Evolutionary conservation across 37 sponge, comb jelly and placozoan genomes (phyloP).

Genomic region (Oscarella lobularis): DNA sequence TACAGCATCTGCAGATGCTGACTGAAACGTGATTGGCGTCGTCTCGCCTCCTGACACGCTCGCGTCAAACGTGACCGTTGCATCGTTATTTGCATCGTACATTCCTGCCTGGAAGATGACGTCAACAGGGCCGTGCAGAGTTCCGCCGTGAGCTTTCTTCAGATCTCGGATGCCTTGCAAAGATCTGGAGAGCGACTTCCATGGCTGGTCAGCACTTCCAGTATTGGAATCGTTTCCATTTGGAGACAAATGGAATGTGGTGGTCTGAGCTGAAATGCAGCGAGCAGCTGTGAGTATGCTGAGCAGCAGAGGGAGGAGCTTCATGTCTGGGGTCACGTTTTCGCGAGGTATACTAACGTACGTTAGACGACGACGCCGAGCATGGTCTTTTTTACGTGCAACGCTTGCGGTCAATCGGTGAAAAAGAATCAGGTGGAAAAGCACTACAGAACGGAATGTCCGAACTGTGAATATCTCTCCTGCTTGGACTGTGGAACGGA

Average conservation of each 20-base stretch:
- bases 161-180: not conserved
- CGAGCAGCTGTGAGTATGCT: not conserved
- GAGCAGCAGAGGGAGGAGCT: not conserved
- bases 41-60: not conserved
- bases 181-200: not conserved
- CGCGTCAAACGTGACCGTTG: not conserved
- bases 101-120: not conserved
- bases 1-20: no score
- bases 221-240: not conserved
- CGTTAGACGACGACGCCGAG: no score
- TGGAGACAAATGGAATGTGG: not conserved
- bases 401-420: constrained; percentile 88
- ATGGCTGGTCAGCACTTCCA: not conserved
- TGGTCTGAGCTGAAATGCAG: not conserved
- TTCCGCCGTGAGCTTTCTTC: not conserved
- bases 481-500: constrained; percentile 95
- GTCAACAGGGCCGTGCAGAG: not conserved
- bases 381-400: constrained; percentile 96
- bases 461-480: constrained; percentile 61
- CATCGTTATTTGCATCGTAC: not conserved
- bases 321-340: not conserved
- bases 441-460: constrained; percentile 63
- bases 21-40: not conserved
- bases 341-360: not conserved
- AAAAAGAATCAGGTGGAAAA: constrained; percentile 94